Evolutionary conservation across 2,113 vertebrate genomes (phyloP).

Genomic region (Sisor rabdophorus): DNA sequence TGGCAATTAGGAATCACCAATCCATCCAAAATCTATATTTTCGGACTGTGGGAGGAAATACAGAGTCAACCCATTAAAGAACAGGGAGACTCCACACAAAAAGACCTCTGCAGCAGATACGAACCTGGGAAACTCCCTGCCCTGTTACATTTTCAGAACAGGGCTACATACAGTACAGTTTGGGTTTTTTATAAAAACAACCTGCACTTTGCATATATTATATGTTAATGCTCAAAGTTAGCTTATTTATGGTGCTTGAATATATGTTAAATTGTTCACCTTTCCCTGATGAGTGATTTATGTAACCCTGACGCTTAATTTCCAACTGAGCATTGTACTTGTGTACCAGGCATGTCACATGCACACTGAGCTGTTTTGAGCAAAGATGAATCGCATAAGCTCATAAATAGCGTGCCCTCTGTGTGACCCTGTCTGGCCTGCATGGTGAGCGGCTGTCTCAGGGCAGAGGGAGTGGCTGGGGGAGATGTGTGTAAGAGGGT

Average conservation of each 20-base stretch:
- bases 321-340: constrained; percentile 37
- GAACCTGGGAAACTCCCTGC: neutral
- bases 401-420: constrained; percentile 51
- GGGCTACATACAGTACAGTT: neutral
- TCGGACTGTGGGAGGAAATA: no score
- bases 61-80: no score
- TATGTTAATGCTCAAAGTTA: neutral
- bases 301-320: constrained; percentile 36
- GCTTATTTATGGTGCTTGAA: neutral
- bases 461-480: constrained; percentile 32
- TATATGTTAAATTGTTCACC: constrained; percentile 12
- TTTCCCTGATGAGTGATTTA: constrained; percentile 17
- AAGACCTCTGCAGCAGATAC: no score
- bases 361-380: constrained; percentile 35
- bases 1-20: no score
- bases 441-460: constrained; percentile 39
- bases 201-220: neutral
- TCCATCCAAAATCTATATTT: no score
- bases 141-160: neutral
- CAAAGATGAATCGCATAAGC: constrained; percentile 46
- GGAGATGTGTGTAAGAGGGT: constrained; percentile 17
- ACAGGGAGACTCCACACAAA: no score
- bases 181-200: neutral
- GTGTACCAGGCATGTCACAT: constrained; percentile 33
- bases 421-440: constrained; percentile 46